Evolutionary conservation across 1,140 invertebrate genomes (phyloP), one percentile per base, ranked within the genome.

Genomic region (Drosophila equinoxialis): DNA sequence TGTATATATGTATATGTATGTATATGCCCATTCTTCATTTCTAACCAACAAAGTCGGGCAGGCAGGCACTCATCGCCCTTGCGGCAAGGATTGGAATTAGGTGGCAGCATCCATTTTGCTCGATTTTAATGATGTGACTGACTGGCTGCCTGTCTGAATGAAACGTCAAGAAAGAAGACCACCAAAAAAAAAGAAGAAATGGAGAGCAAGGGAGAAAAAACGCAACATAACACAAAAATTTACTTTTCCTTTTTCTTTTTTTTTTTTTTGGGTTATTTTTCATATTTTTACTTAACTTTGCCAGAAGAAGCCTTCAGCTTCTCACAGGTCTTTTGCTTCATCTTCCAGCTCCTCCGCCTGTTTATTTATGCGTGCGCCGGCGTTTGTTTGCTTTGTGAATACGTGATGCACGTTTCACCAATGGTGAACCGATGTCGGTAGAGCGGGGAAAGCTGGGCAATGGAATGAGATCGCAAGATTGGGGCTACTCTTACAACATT

Each of bases 71-170:
- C 70, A 57, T 55, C 77, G 71, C 70, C 77, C 79, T 77, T 82
- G 83, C 70, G 79, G 76, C 79, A 87, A 82, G 83, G 83, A 87
- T 87, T 87, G 72, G 79, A 87, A 87, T 87, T 87, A 87, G 83
- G 83, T 81, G 71, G 71, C 69, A 61, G 65, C 74, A 41, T 60
- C 42, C 60, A 48, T 41, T 60, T 30, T 23, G 82, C 79, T 87
- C 75, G 83, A 79, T 82, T 86, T 86, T 86, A 87, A 86, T 86
- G 83, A 86, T 86, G 83, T 79, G 83, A 87, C 83, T 86, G 83
- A 82, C 73, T 75, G 68, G 55, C 74, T 59, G 57, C 1, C 59
- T 23, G 57, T 2, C 59, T 23, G 26, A 61, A 51, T 51, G 45
- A 51, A 51, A 17, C 45, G 45, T 51, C 45, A 51, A 51, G 45